Conservation (phyloP, 2,113 vertebrate genomes). For the Tragelaphus imberbis region DNA sequence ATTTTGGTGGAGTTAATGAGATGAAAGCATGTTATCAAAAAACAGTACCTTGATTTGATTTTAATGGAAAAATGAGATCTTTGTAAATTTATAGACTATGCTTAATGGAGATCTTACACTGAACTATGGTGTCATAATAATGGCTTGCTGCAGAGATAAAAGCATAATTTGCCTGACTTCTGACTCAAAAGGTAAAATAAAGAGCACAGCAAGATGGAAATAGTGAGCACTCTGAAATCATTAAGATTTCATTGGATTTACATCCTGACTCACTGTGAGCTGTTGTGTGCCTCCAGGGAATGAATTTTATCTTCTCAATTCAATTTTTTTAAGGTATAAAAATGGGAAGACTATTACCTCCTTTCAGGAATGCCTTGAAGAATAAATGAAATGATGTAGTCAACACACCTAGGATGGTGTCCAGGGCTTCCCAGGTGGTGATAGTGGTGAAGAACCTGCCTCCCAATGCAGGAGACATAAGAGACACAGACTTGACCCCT, state of each 20-base stretch:
- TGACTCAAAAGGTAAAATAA: background rate
- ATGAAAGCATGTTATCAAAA: background rate
- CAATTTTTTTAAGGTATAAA: background rate
- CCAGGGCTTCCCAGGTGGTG: background rate
- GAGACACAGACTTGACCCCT: background rate
- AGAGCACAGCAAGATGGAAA: background rate
- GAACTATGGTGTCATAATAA: background rate
- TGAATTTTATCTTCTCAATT: background rate
- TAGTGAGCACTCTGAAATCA: background rate
- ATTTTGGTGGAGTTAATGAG: background rate
- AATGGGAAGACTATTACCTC: background rate
- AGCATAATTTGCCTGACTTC: background rate
- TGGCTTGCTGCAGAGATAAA: background rate
- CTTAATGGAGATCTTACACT: background rate
- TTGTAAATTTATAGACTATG: background rate
- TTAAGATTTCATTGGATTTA: background rate
- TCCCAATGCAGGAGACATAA: background rate
- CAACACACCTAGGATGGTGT: background rate
- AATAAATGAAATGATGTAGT: background rate
- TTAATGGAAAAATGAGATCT: background rate
- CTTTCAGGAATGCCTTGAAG: background rate
- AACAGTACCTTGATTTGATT: background rate
- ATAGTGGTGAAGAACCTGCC: background rate
- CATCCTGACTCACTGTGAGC: background rate
- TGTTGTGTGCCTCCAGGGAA: background rate